Base-by-base conservation (phyloP, 2,888 invertebrate species). In the Drosophila austrosaltans region DNA sequence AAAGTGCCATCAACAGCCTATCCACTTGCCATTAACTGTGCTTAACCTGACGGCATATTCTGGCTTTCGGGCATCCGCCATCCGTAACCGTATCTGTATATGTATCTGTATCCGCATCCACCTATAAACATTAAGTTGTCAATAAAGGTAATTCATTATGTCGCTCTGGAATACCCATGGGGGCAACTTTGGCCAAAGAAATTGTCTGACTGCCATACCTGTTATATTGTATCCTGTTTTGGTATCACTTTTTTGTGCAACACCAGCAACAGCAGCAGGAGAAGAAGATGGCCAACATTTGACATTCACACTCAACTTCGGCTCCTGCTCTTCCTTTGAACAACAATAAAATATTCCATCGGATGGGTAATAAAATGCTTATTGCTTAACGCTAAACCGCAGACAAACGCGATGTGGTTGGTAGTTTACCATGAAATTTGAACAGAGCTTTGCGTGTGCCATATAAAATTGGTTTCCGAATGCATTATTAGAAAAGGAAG, bases 71-170 rank as follows among this genome's bases (percentile, higher is more conserved):
- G 28, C 44, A 44, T 44, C 44, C 44, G 20, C 44, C 5, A 20
- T 20, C 1, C 20, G 4, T 20, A 20, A 22, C 44, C 8, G 8
- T 16, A 60, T 58, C 25, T n/a, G 7, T 57, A 36, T 36, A 20
- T 54, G 10, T 36, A 8, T 86, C 81, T 8, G 20, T 20, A 48
- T 48, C 44, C 20, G 44, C 48, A 72, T 65, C 82, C 90, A 90
- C 90, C 91, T 87, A 91, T 90, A 91, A 92, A 92, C 92, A 91
- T 92, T 92, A 91, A 91, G 81, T 91, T 91, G 91, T 92, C 91
- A 91, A 91, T 91, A 91, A 91, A 91, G 92, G 91, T 92, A 92
- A 92, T 91, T 91, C 92, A 91, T 91, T 91, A 92, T 91, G 91
- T 91, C 92, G 90, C 88, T 82, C 84, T 78, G 71, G 78, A 87